Evolutionary conservation across 2,113 vertebrate genomes (phyloP).

Genomic region (Hemicordylus capensis): DNA sequence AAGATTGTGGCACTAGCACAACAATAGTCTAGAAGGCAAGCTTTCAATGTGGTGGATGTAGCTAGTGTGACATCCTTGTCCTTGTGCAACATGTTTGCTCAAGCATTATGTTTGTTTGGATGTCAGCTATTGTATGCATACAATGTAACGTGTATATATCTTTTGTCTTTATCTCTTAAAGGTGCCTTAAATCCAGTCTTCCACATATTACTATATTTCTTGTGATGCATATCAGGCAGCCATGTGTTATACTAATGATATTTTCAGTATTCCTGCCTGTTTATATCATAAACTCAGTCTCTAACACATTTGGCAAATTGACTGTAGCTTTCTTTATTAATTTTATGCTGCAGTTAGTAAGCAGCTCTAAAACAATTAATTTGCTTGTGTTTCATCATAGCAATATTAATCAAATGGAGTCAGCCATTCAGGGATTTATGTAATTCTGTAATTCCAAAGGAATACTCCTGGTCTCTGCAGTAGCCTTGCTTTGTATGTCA

Average conservation of each 20-base stretch:
- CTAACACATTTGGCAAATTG: not conserved
- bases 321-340: not conserved
- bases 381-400: conserved; percentile 16
- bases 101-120: no score
- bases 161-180: no score
- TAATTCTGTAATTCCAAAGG: conserved; percentile 30
- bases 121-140: no score
- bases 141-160: no score
- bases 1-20: no score
- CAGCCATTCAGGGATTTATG: not conserved
- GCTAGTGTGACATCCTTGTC: no score
- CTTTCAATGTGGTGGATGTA: no score
- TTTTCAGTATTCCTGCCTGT: conserved; percentile 7
- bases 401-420: conserved; percentile 22
- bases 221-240: not conserved
- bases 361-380: conserved; percentile 30
- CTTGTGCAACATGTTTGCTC: no score
- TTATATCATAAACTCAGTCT: not conserved
- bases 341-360: conserved; percentile 1
- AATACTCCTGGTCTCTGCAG: not conserved
- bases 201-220: conserved; percentile 8
- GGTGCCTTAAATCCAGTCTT: no score
- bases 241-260: conserved; percentile 14
- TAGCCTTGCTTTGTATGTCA: not conserved
- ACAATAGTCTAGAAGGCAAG: no score